phyloP scores from a whole-genome alignment of 2,113 vertebrate species.

The Corapipo altera region DNA sequence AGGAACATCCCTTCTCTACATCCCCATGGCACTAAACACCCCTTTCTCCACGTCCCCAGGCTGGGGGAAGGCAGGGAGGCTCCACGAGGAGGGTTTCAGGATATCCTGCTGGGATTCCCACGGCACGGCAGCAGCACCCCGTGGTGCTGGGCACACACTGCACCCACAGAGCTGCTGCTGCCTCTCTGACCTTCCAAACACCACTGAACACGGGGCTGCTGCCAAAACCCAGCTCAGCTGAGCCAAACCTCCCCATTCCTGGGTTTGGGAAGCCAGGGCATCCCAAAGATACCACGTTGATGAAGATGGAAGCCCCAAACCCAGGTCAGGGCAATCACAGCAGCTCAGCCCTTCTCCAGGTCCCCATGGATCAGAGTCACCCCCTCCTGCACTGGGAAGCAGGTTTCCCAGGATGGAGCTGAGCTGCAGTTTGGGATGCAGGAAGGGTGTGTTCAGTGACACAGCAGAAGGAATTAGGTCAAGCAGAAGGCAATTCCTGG shows the following conservation, averaged over 20 bases:
- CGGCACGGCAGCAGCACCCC: slow-evolving; percentile 57
- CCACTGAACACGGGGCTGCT: accelerated
- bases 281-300: accelerated
- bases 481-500: not conserved
- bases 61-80: not conserved
- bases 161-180: not conserved
- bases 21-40: too few relatives aligned
- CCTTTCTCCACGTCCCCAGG: accelerated
- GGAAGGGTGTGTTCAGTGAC: not conserved
- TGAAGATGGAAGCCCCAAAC: not conserved
- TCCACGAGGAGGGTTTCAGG: not conserved
- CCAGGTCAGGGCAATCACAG: accelerated
- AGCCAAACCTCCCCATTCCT: accelerated
- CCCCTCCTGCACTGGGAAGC: not conserved
- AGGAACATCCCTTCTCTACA: not conserved
- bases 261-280: accelerated
- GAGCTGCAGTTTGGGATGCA: not conserved
- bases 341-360: not conserved
- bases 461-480: not conserved
- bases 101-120: not conserved
- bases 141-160: slow-evolving; percentile 38
- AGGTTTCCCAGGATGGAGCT: not conserved
- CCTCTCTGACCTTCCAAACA: not conserved
- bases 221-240: accelerated
- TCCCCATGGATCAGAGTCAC: accelerated